These are phyloP conservation scores for Drosophila peninsularis DNA, from an alignment of 2,888 invertebrate genomes.

Conservation along the genomic window DNA sequence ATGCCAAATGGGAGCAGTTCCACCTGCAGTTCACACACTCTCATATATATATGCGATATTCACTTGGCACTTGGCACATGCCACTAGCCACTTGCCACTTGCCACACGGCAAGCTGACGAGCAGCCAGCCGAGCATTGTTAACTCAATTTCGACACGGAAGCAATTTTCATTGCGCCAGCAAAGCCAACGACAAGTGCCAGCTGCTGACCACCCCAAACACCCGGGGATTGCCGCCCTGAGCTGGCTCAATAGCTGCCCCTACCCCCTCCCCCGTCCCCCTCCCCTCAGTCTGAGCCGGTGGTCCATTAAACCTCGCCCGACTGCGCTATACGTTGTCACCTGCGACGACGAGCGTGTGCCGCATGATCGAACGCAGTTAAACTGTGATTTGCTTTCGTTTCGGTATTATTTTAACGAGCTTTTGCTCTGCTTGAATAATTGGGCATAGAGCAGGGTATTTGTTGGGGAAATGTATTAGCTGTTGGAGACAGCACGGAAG, in stretches of 20 bases:
- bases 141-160: constrained; percentile 79
- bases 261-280: no score
- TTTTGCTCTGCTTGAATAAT: background rate
- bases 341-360: background rate
- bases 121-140: constrained; percentile 60
- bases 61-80: constrained; percentile 8
- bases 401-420: background rate
- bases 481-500: no score
- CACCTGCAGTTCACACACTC: constrained; percentile 21
- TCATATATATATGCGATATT: background rate
- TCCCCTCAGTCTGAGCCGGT: background rate
- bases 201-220: background rate
- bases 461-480: background rate
- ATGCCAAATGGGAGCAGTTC: constrained; percentile 46
- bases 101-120: constrained; percentile 17
- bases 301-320: constrained; percentile 50
- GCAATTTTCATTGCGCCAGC: constrained; percentile 63
- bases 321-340: constrained; percentile 1
- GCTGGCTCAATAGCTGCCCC: background rate
- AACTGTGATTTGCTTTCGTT: constrained; percentile 2
- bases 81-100: constrained; percentile 6
- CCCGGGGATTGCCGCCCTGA: background rate
- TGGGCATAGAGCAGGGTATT: background rate
- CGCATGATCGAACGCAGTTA: background rate
- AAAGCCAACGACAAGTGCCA: constrained; percentile 56